phyloP scores from a whole-genome alignment of 2,888 invertebrate genomes.

The Teinopalpus imperialis region DNA sequence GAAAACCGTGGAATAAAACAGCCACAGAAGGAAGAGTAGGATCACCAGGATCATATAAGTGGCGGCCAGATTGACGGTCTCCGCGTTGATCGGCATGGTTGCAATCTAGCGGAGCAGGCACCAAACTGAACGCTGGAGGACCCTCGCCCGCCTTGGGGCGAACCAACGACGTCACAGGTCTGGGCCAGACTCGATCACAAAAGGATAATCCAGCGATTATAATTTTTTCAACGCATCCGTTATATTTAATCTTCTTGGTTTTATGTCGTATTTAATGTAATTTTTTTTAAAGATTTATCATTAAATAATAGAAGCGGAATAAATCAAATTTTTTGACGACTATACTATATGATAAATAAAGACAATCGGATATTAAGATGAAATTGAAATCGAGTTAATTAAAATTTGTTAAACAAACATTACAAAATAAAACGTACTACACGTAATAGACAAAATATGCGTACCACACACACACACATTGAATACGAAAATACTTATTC shows the following conservation, averaged over 20 bases:
- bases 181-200: slow-evolving; percentile 53
- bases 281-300: too few species aligned
- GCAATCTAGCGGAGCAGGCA: slow-evolving; percentile 42
- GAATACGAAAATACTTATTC: background rate
- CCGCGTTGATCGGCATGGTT: slow-evolving; percentile 79
- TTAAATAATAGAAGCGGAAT: too few species aligned
- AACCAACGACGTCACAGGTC: slow-evolving; percentile 48
- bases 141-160: slow-evolving; percentile 38
- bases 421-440: too few species aligned
- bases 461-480: background rate
- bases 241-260: too few species aligned
- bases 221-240: slow-evolving; percentile 6
- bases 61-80: slow-evolving; percentile 85
- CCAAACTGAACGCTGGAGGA: slow-evolving; percentile 55
- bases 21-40: slow-evolving; percentile 85
- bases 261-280: too few species aligned
- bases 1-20: slow-evolving; percentile 84
- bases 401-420: too few species aligned
- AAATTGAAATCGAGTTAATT: too few species aligned
- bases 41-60: slow-evolving; percentile 87
- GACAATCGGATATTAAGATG: too few species aligned
- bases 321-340: too few species aligned
- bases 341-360: too few species aligned
- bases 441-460: too few species aligned
- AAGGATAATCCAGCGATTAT: slow-evolving; percentile 34